These are phyloP conservation scores for Cheilinus undulatus DNA, from an alignment of 2,113 vertebrate genomes.

Conservation along the genomic window DNA sequence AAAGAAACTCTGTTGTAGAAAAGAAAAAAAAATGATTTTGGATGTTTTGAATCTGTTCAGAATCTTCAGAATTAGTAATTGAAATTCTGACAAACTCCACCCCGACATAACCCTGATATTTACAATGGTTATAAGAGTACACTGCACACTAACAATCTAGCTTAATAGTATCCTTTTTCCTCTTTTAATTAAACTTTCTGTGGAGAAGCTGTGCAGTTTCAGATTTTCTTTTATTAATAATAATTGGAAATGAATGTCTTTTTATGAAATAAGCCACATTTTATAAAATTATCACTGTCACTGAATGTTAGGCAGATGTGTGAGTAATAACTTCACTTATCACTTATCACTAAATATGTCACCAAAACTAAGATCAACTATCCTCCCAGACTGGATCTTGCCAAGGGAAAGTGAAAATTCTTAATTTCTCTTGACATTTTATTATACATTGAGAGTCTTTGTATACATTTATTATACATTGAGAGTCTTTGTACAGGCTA, in stretches of 20 bases:
- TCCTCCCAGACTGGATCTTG: not conserved
- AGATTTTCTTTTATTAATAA: not conserved
- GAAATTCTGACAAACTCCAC: no score
- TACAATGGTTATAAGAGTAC: no score
- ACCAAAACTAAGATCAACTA: not conserved
- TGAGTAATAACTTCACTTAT: slow-evolving; percentile 1
- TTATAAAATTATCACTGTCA: not conserved
- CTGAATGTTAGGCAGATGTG: not conserved
- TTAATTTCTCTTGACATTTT: slow-evolving; percentile 83
- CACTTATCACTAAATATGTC: slow-evolving; percentile 9
- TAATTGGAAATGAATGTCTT: no score
- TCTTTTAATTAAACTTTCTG: not conserved
- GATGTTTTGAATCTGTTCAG: no score
- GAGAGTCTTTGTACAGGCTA: slow-evolving; percentile 81
- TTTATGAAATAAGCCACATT: no score
- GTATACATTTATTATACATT: slow-evolving; percentile 85
- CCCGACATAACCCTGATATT: no score
- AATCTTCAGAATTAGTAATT: no score
- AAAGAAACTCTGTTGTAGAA: no score
- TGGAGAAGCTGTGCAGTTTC: not conserved
- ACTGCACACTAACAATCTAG: no score
- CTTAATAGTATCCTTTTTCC: not conserved
- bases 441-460: no score
- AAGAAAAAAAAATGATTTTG: no score
- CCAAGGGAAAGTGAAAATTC: slow-evolving; percentile 66